A percentile compares a stretch with the other conserved stretches of the same genome.
phyloP scores from a whole-genome alignment of 2,797 vertebrate species.

The Lepidocolaptes lacrymiger region DNA sequence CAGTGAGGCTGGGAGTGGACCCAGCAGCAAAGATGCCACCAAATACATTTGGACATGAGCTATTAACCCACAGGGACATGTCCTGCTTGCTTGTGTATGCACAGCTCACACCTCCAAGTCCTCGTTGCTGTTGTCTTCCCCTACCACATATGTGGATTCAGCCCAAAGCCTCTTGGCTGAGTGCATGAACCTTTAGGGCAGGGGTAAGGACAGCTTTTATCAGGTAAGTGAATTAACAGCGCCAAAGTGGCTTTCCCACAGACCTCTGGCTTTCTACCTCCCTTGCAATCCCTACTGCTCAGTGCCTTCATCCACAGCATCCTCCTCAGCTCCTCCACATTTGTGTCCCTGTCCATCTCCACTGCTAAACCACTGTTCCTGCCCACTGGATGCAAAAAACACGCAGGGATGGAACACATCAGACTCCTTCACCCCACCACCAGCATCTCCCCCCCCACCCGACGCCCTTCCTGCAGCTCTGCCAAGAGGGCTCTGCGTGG shows the following conservation, averaged over 20 bases:
- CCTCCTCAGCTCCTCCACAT: not conserved
- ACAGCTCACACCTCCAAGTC: not conserved
- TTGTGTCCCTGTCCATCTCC: fast-evolving
- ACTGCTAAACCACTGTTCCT: not conserved
- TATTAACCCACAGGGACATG: fast-evolving
- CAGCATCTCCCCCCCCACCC: fast-evolving
- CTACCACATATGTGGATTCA: fast-evolving
- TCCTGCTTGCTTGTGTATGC: fast-evolving
- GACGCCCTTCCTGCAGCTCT: not conserved
- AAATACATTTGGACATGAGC: fast-evolving
- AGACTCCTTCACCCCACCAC: not conserved
- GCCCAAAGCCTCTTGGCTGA: not conserved
- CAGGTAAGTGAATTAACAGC: not conserved
- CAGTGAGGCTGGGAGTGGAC: not conserved
- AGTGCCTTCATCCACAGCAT: not conserved
- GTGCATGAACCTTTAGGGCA: not conserved
- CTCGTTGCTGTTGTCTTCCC: not conserved
- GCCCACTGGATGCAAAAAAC: not conserved
- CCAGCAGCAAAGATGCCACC: not conserved
- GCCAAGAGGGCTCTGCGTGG: fast-evolving
- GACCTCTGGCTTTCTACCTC: fast-evolving
- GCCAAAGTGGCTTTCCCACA: fast-evolving
- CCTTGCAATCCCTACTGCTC: not conserved
- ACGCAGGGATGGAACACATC: fast-evolving
- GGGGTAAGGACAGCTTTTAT: not conserved